Percentiles rank a stretch among this genome's conserved stretches.
Conservation (phyloP, 1,140 invertebrate genomes). For the Atopsyche davidsoni region DNA sequence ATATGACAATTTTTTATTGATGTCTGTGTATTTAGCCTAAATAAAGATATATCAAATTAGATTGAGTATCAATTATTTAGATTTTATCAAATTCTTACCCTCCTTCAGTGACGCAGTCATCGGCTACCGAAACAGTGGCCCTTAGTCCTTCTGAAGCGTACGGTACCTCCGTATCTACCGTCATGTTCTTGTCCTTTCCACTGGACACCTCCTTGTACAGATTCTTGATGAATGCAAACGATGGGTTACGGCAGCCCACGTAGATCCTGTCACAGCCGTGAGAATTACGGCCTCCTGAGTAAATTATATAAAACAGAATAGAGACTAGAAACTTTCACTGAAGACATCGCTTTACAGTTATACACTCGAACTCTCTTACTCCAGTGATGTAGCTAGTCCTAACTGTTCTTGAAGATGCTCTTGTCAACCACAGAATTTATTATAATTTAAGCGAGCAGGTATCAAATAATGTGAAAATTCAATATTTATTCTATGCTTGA, state of each 20-base stretch:
- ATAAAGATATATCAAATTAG: too few relatives aligned
- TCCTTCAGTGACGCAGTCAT: slow-evolving; percentile 58
- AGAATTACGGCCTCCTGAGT: slow-evolving; percentile 54
- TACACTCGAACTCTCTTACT: too few relatives aligned
- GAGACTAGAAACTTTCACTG: slow-evolving; percentile 1
- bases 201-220: slow-evolving; percentile 53
- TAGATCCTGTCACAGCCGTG: slow-evolving; percentile 78
- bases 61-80: too few relatives aligned
- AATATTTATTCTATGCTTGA: too few relatives aligned
- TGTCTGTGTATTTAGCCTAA: too few relatives aligned
- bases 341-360: too few relatives aligned
- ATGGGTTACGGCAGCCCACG: slow-evolving; percentile 60
- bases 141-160: slow-evolving; percentile 63
- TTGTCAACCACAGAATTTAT: too few relatives aligned
- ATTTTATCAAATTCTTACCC: slow-evolving; percentile 57
- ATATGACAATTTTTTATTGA: too few relatives aligned
- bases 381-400: too few relatives aligned
- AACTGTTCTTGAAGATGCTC: too few relatives aligned
- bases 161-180: slow-evolving; percentile 43
- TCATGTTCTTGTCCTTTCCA: slow-evolving; percentile 27
- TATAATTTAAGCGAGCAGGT: too few relatives aligned
- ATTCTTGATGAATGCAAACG: slow-evolving; percentile 62
- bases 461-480: too few relatives aligned
- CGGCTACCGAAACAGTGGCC: slow-evolving; percentile 64
- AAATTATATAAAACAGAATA: slow-evolving; percentile 22